Percentiles rank a stretch among this genome's conserved stretches.
Evolutionary conservation across 1,140 invertebrate species (phyloP).

Genomic region (Danaus melanippus): DNA sequence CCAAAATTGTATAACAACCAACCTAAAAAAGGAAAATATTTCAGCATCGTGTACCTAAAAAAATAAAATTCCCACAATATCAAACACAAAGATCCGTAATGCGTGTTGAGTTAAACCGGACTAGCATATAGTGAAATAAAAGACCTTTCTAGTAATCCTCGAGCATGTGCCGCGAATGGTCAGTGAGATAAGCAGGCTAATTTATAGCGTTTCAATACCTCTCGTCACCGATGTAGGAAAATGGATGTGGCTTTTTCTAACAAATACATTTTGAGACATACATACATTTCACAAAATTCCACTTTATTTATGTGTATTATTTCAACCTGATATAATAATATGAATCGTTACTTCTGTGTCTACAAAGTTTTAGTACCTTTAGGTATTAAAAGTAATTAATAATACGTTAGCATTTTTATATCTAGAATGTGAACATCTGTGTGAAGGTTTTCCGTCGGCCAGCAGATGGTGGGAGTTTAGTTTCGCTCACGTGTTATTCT

Average conservation of each 20-base stretch:
- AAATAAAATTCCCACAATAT: no score
- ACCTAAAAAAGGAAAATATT: no score
- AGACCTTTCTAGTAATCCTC: constrained; percentile 22
- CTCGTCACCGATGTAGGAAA: constrained; percentile 14
- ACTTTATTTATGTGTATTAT: no score
- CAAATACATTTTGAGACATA: background rate
- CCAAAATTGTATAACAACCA: no score
- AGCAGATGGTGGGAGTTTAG: constrained; percentile 57
- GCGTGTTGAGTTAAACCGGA: no score
- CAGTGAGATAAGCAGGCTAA: constrained; percentile 57
- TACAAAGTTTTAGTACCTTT: no score
- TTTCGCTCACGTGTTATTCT: constrained; percentile 54
- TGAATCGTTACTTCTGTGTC: no score
- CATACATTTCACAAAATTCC: background rate
- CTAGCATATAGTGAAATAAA: constrained; percentile 1
- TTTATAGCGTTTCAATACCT: constrained; percentile 64
- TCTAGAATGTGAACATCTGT: constrained; percentile 21
- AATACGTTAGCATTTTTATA: constrained; percentile 3
- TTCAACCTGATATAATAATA: no score
- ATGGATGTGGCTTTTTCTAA: constrained; percentile 17
- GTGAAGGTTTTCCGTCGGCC: constrained; percentile 24
- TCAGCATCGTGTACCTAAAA: no score
- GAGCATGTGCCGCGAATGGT: constrained; percentile 58
- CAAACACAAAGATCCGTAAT: no score
- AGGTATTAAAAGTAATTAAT: background rate